Conservation (phyloP, 2,113 vertebrate species). For the Cynoglossus semilaevis region DNA sequence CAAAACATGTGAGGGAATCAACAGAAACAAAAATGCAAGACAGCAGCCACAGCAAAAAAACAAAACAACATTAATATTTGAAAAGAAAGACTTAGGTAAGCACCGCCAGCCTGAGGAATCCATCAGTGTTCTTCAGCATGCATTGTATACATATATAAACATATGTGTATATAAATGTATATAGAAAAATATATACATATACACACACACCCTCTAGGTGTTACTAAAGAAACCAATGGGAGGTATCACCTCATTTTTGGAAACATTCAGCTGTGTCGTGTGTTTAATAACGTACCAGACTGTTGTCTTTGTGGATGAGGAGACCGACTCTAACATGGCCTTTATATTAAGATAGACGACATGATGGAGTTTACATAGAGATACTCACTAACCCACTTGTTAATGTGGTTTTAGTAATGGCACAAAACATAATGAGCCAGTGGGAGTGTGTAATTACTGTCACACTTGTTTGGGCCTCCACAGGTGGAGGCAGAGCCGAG, state of each 20-base stretch:
- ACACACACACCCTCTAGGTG: too few species aligned
- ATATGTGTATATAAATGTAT: too few species aligned
- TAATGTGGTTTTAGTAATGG: conserved; percentile 36
- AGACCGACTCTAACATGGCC: not conserved
- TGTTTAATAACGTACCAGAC: conserved; percentile 59
- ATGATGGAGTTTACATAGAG: not conserved
- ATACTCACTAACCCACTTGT: conserved; percentile 20
- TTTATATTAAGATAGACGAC: not conserved
- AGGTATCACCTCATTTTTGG: too few species aligned
- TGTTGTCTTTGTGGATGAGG: too few species aligned
- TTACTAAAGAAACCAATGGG: too few species aligned
- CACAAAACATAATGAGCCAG: conserved; percentile 43
- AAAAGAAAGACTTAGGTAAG: not conserved
- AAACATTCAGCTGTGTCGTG: conserved; percentile 8
- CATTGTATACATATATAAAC: too few species aligned
- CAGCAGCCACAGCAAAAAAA: too few species aligned
- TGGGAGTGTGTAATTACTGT: conserved; percentile 42
- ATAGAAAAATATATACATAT: too few species aligned
- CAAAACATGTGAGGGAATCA: not conserved
- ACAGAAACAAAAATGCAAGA: not conserved
- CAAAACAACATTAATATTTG: not conserved
- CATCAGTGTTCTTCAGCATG: too few species aligned
- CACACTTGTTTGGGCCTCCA: conserved; percentile 18
- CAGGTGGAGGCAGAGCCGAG: not conserved
- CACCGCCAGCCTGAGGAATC: conserved; percentile 1